phyloP scores from a whole-genome alignment of 2,888 invertebrate species.

The Thereva unica region DNA sequence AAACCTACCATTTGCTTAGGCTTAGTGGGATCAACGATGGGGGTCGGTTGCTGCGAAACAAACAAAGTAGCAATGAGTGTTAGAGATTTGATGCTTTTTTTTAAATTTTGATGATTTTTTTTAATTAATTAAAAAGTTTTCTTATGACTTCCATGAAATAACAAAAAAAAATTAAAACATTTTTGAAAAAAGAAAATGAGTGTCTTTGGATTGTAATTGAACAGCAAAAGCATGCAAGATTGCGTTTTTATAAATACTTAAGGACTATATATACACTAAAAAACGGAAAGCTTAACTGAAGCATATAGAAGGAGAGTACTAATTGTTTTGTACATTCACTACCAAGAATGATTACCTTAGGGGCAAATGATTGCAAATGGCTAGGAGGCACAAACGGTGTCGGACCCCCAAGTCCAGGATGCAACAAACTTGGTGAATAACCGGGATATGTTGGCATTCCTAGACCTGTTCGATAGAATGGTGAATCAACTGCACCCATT shows the following conservation, averaged over 20 bases:
- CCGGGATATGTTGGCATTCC: slow-evolving; percentile 80
- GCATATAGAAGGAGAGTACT: background rate
- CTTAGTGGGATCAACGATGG: slow-evolving; percentile 66
- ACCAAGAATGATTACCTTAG: slow-evolving; percentile 69
- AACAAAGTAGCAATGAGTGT: slow-evolving; percentile 52
- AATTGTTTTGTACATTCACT: slow-evolving; percentile 8
- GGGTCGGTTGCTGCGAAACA: slow-evolving; percentile 63
- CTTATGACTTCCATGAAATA: slow-evolving; percentile 9
- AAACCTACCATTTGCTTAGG: slow-evolving; percentile 68
- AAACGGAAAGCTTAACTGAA: background rate
- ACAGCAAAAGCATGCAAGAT: slow-evolving; percentile 20
- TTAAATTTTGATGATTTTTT: slow-evolving; percentile 20
- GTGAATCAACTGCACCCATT: slow-evolving; percentile 75
- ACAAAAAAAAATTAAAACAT: slow-evolving; percentile 7
- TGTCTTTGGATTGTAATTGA: background rate
- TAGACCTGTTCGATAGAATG: slow-evolving; percentile 73
- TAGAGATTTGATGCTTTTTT: slow-evolving; percentile 26
- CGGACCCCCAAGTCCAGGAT: slow-evolving; percentile 74
- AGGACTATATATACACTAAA: too few relatives aligned
- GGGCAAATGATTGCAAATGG: slow-evolving; percentile 83
- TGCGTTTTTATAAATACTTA: background rate
- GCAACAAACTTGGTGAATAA: slow-evolving; percentile 76
- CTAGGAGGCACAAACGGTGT: slow-evolving; percentile 89
- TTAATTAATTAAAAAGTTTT: slow-evolving; percentile 6
- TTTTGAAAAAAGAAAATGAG: slow-evolving; percentile 8